Conservation (phyloP, 2,797 vertebrate genomes). For the Lutjanus campechanus region DNA sequence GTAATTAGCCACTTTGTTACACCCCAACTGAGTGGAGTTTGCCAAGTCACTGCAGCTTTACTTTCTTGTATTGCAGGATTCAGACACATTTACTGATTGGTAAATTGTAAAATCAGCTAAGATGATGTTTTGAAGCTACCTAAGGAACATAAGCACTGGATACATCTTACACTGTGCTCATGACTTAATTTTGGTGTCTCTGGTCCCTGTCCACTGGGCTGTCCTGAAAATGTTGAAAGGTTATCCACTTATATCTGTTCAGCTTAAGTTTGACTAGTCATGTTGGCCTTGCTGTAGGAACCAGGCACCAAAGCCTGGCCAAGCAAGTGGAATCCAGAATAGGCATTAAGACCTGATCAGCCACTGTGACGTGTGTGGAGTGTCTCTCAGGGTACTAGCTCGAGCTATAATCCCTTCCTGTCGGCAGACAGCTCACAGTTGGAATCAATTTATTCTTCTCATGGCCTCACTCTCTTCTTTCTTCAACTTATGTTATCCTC, state of each 20-base stretch:
- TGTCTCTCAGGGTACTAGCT: conserved; percentile 56
- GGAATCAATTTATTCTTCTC: conserved; percentile 49
- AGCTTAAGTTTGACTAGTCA: conserved; percentile 10
- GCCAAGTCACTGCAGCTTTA: conserved; percentile 28
- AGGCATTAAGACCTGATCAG: conserved; percentile 79
- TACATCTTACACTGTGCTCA: neutral
- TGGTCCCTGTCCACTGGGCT: neutral
- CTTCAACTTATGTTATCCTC: conserved; percentile 5
- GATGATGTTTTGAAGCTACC: neutral
- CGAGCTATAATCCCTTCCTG: conserved; percentile 70
- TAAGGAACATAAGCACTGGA: neutral
- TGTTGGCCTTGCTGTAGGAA: conserved; percentile 29
- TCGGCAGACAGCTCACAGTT: conserved; percentile 51
- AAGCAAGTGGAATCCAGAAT: conserved; percentile 70
- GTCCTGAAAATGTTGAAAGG: neutral
- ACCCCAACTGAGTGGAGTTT: conserved; percentile 4
- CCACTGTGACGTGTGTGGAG: conserved; percentile 62
- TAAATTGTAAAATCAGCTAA: neutral
- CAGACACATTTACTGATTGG: conserved; percentile 2
- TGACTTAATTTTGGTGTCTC: neutral
- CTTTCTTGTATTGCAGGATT: conserved; percentile 10
- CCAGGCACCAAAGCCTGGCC: conserved; percentile 39
- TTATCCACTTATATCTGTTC: neutral
- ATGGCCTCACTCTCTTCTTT: conserved; percentile 22
- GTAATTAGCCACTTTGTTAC: conserved; percentile 44